A percentile compares a stretch with the other conserved stretches of the same genome.
phyloP scores from a whole-genome alignment of 2,888 invertebrate species.

The Nephrotoma appendiculata region DNA sequence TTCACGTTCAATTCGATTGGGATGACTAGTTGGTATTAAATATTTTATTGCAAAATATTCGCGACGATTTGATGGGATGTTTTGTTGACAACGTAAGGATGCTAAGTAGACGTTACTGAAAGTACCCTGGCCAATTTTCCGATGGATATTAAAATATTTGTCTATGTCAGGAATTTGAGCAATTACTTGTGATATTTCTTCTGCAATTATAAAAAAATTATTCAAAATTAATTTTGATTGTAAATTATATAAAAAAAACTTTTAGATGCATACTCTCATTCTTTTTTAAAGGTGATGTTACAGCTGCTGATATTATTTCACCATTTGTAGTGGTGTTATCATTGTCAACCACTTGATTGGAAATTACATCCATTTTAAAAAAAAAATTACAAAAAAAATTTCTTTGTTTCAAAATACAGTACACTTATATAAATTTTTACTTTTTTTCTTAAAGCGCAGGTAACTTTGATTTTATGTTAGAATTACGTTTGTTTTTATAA shows the following conservation, averaged over 20 bases:
- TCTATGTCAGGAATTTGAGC: constrained; percentile 41
- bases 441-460: background rate
- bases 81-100: constrained; percentile 35
- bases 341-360: constrained; percentile 2
- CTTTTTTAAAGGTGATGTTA: constrained; percentile 1
- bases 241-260: background rate
- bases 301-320: background rate
- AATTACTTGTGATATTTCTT: background rate
- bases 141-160: constrained; percentile 48
- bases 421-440: background rate
- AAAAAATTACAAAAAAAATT: background rate
- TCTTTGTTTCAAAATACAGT: background rate
- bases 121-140: constrained; percentile 68
- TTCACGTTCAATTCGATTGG: constrained; percentile 66
- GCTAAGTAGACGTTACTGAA: constrained; percentile 79
- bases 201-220: background rate
- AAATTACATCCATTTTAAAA: constrained; percentile 1
- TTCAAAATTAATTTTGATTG: background rate
- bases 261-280: background rate
- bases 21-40: constrained; percentile 75
- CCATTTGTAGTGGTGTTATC: background rate
- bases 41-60: constrained; percentile 72
- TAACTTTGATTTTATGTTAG: background rate
- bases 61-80: constrained; percentile 31
- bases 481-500: background rate